phyloP scores from a whole-genome alignment of 92 coral and sea anemone genomes.

The Isaurus tuberculatus region DNA sequence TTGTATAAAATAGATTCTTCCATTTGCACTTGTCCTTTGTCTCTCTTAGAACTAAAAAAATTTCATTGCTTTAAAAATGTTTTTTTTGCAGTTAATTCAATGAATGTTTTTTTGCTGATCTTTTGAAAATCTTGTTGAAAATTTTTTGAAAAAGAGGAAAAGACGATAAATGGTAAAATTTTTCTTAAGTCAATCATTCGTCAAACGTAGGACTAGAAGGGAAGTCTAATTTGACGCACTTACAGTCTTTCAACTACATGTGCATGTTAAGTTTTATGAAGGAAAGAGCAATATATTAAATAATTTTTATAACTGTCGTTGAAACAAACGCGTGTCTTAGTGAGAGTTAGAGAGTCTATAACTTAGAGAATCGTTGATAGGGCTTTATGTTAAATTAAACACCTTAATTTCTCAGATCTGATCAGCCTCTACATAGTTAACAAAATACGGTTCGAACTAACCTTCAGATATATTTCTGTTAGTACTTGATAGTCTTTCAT shows the following conservation, averaged over 20 bases:
- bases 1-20: not conserved
- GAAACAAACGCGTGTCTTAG: not conserved
- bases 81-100: not conserved
- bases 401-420: conserved; percentile 3
- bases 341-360: conserved; percentile 16
- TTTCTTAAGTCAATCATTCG: not conserved
- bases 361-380: conserved; percentile 15
- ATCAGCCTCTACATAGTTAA: not conserved
- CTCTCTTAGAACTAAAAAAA: not conserved
- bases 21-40: not conserved
- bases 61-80: not conserved
- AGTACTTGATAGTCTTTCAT: not conserved
- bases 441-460: not conserved
- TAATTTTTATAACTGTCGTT: conserved; percentile 11
- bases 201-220: not conserved
- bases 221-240: not conserved
- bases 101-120: not conserved
- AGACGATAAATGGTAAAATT: not conserved
- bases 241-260: not conserved
- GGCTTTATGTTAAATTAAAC: conserved; percentile 22
- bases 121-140: not conserved
- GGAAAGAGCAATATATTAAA: conserved; percentile 15
- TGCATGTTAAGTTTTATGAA: not conserved
- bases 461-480: not conserved
- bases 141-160: not conserved